These are phyloP conservation scores for Cabera pusaria DNA, from an alignment of 2,888 invertebrate species.

Conservation along the genomic window DNA sequence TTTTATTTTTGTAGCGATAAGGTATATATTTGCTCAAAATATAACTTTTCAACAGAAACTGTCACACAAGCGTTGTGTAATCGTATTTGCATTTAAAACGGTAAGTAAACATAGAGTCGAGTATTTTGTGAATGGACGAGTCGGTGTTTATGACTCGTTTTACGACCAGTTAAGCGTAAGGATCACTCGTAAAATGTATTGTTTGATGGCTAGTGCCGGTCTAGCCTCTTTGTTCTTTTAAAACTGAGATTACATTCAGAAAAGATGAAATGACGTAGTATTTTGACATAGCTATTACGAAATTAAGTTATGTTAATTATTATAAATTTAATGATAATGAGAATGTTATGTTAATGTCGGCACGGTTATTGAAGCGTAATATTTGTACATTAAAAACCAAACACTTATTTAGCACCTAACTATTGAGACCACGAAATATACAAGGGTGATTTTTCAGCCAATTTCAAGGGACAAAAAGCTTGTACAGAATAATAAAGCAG, in stretches of 20 bases:
- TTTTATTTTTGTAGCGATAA: conserved; percentile 31
- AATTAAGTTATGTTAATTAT: too few relatives aligned
- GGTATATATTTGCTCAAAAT: conserved; percentile 41
- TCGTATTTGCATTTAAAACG: conserved; percentile 79
- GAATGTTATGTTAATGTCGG: too few relatives aligned
- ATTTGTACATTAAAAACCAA: too few relatives aligned
- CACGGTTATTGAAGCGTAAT: too few relatives aligned
- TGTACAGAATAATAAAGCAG: conserved; percentile 45
- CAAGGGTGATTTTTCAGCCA: conserved; percentile 17
- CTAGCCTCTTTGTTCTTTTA: conserved; percentile 46
- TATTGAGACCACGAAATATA: conserved; percentile 7
- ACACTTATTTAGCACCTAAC: neutral
- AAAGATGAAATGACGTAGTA: too few relatives aligned
- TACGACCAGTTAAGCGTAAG: conserved; percentile 79
- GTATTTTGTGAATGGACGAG: conserved; percentile 74
- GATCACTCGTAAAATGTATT: conserved; percentile 77
- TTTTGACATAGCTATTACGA: too few relatives aligned
- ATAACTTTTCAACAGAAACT: conserved; percentile 47
- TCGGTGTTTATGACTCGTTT: conserved; percentile 74
- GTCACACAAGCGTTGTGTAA: conserved; percentile 57
- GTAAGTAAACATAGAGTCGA: conserved; percentile 72
- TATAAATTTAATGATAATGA: too few relatives aligned
- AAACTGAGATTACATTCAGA: conserved; percentile 45
- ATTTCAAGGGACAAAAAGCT: conserved; percentile 41
- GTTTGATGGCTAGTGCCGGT: conserved; percentile 54